These are phyloP conservation scores for Coreoperca whiteheadi DNA, from an alignment of 2,113 vertebrate species.

Conservation along the genomic window DNA sequence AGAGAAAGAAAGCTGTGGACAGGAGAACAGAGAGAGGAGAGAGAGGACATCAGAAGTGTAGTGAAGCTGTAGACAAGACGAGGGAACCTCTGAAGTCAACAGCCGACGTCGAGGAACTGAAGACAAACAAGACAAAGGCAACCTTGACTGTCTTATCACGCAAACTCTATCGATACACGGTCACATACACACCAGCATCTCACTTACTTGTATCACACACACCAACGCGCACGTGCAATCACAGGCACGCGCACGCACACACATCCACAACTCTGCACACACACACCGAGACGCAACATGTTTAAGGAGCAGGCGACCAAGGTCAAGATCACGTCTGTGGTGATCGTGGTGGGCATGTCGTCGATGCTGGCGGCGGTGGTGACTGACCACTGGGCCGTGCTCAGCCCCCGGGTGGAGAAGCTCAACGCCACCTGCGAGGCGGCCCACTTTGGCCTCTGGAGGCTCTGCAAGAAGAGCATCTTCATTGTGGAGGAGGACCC, in stretches of 20 bases:
- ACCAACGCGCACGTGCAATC: slow-evolving; percentile 9
- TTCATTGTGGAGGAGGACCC: slow-evolving; percentile 80
- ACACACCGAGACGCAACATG: slow-evolving; percentile 77
- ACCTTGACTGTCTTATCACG: slow-evolving; percentile 11
- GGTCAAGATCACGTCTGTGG: slow-evolving; percentile 89
- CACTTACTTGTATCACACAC: neutral
- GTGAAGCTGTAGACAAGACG: slow-evolving; percentile 43
- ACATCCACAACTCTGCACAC: neutral
- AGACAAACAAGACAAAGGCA: slow-evolving; percentile 12
- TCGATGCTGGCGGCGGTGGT: slow-evolving; percentile 90
- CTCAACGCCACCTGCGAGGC: slow-evolving; percentile 90
- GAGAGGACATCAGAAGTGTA: slow-evolving; percentile 56
- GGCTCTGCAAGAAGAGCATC: slow-evolving; percentile 91
- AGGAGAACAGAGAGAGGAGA: slow-evolving; percentile 51
- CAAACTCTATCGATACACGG: neutral
- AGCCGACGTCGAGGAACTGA: slow-evolving; percentile 17
- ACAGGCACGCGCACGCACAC: neutral
- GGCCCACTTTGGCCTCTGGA: slow-evolving; percentile 96
- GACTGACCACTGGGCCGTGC: slow-evolving; percentile 96
- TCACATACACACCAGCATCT: slow-evolving; percentile 11
- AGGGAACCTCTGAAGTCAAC: slow-evolving; percentile 51
- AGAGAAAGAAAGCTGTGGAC: slow-evolving; percentile 62
- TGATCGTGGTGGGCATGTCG: slow-evolving; percentile 89
- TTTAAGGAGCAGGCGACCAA: slow-evolving; percentile 87
- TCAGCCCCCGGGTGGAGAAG: slow-evolving; percentile 89